Conservation (phyloP, 2,113 vertebrate genomes). For the Sialia sialis region DNA sequence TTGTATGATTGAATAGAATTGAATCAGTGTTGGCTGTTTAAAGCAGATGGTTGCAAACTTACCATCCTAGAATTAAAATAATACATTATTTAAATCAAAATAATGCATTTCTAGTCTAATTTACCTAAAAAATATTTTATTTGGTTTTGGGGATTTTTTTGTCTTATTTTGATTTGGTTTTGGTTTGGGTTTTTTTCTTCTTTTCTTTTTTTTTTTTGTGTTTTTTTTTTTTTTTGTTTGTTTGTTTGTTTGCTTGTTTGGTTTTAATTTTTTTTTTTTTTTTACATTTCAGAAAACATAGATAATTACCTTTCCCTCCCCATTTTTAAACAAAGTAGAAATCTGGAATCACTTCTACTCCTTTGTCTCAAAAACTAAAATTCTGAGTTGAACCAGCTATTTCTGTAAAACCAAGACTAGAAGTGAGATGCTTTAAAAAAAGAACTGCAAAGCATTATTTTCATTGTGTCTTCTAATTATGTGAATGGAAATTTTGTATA, state of each 20-base stretch:
- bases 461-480: neutral
- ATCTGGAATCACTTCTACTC: neutral
- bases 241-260: accelerated
- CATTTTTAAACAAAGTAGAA: neutral
- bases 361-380: neutral
- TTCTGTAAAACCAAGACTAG: neutral
- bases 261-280: neutral
- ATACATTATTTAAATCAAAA: neutral
- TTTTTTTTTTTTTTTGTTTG: too few relatives aligned
- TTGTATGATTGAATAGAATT: neutral
- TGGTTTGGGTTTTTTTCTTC: too few relatives aligned
- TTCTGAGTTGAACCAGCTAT: neutral
- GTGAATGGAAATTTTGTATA: neutral
- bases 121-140: neutral
- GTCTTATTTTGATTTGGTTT: too few relatives aligned
- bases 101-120: neutral
- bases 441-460: neutral
- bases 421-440: neutral
- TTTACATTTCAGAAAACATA: neutral
- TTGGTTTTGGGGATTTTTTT: neutral
- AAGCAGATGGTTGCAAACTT: neutral
- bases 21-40: neutral
- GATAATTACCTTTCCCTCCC: neutral
- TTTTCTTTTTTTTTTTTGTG: neutral
- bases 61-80: neutral